Evolutionary conservation across 2,797 vertebrate species (phyloP).

Genomic region (Chaenodraco wilsoni): DNA sequence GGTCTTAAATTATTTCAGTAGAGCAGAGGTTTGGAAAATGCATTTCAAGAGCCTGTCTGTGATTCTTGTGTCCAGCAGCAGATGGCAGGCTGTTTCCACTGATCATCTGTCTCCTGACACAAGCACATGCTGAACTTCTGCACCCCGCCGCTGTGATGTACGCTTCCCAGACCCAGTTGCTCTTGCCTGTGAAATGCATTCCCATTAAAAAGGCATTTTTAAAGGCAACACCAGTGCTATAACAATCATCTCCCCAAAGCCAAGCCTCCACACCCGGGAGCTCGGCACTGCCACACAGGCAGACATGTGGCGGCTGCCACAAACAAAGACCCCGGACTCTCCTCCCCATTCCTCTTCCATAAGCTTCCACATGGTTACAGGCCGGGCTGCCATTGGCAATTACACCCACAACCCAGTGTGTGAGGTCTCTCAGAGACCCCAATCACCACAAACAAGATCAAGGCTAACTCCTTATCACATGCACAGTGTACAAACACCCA

Average conservation of each 20-base stretch:
- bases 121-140: slow-evolving; percentile 73
- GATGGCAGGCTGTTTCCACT: slow-evolving; percentile 88
- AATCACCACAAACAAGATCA: slow-evolving; percentile 85
- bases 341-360: slow-evolving; percentile 69
- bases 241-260: slow-evolving; percentile 85
- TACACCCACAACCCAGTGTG: slow-evolving; percentile 84
- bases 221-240: slow-evolving; percentile 85
- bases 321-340: slow-evolving; percentile 83
- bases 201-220: slow-evolving; percentile 86
- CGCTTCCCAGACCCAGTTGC: slow-evolving; percentile 78
- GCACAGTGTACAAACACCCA: slow-evolving; percentile 53
- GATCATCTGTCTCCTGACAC: slow-evolving; percentile 42
- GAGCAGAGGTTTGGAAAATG: slow-evolving; percentile 22
- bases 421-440: slow-evolving; percentile 84
- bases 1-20: slow-evolving; percentile 21
- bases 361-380: slow-evolving; percentile 78
- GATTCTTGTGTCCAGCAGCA: slow-evolving; percentile 69
- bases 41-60: slow-evolving; percentile 25
- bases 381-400: slow-evolving; percentile 82
- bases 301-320: slow-evolving; percentile 83
- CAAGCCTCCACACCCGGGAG: slow-evolving; percentile 75
- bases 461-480: slow-evolving; percentile 76
- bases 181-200: slow-evolving; percentile 85
- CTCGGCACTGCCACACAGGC: slow-evolving; percentile 81
- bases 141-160: slow-evolving; percentile 71